phyloP scores from a whole-genome alignment of 2,797 vertebrate genomes.

The Acrocephalus scirpaceus region DNA sequence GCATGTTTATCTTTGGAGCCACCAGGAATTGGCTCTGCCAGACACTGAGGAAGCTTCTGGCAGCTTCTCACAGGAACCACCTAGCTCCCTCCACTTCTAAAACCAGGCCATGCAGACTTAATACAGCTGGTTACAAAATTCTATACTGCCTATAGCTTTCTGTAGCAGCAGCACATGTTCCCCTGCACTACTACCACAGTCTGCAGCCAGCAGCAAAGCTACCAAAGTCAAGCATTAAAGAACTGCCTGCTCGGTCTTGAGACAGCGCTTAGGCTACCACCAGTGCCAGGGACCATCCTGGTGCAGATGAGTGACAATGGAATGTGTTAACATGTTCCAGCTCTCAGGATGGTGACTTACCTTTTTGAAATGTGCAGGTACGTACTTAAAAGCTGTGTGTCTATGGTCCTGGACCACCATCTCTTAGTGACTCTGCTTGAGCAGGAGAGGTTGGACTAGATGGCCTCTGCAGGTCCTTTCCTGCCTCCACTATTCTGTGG shows the following conservation, averaged over 20 bases:
- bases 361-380: background rate
- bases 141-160: background rate
- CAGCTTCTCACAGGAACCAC: background rate
- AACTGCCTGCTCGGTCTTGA: accelerated
- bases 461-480: background rate
- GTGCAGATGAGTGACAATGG: background rate
- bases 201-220: background rate
- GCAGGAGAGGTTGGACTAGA: background rate
- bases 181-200: too few relatives aligned
- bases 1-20: background rate
- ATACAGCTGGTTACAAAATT: background rate
- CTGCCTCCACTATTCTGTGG: background rate
- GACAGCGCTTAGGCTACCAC: background rate
- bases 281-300: background rate
- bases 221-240: accelerated
- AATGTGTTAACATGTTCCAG: background rate
- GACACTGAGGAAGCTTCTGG: background rate
- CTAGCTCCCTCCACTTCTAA: background rate
- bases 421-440: background rate
- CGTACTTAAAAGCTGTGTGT: background rate
- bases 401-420: background rate
- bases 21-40: accelerated
- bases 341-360: background rate
- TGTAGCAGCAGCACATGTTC: background rate
- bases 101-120: background rate